phyloP scores from a whole-genome alignment of 2,888 invertebrate genomes.

The Drosophila neutralis region DNA sequence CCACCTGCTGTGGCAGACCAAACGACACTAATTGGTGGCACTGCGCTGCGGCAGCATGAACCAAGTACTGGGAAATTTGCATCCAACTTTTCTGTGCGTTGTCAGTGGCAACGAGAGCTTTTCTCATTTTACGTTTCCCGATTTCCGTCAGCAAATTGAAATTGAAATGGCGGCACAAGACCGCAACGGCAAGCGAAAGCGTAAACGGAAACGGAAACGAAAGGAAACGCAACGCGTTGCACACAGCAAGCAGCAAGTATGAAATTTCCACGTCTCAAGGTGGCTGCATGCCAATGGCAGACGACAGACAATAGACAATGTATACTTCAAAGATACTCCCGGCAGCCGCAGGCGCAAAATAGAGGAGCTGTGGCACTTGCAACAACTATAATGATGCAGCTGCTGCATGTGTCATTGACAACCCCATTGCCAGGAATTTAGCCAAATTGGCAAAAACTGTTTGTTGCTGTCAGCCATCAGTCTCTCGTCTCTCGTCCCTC shows the following conservation, averaged over 20 bases:
- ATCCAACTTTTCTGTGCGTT: conserved; percentile 38
- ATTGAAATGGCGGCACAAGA: conserved; percentile 64
- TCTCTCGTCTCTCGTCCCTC: no score
- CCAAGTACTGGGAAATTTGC: conserved; percentile 7
- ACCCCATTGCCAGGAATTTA: neutral
- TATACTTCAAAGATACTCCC: neutral
- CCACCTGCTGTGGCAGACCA: conserved; percentile 23
- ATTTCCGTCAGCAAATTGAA: conserved; percentile 72
- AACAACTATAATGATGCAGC: neutral
- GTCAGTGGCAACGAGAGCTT: conserved; percentile 46
- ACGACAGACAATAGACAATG: neutral
- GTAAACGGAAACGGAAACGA: conserved; percentile 36
- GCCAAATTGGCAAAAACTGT: neutral
- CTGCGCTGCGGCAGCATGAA: conserved; percentile 2
- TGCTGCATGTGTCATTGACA: conserved; percentile 9
- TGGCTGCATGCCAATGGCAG: conserved; percentile 27
- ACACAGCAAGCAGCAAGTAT: conserved; percentile 42
- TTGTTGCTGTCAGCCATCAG: neutral
- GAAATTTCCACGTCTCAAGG: conserved; percentile 48
- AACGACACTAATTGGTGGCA: conserved; percentile 56
- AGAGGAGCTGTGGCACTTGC: neutral
- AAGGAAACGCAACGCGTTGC: conserved; percentile 57
- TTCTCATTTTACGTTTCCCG: conserved; percentile 33
- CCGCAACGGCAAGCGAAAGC: conserved; percentile 30
- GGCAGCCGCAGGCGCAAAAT: neutral